Evolutionary conservation across 1,140 invertebrate species (phyloP), one percentile per base, ranked within the genome.

Genomic region (Piezodorus guildinii): DNA sequence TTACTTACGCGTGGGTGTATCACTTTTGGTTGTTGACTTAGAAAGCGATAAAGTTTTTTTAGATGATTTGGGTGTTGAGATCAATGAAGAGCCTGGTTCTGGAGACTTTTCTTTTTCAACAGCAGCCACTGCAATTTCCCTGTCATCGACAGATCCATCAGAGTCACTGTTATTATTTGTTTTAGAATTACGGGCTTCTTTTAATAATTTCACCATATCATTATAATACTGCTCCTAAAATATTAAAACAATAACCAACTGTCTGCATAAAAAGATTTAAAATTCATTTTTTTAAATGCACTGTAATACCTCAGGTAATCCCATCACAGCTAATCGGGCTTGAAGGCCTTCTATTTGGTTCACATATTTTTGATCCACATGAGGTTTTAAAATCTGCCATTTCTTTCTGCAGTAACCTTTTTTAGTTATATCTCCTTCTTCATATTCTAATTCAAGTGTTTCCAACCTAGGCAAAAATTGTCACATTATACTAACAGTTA

Each of bases 371-470:
- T n/a, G 30, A 16, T 68, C 39, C 12, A 60, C 66, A 66, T 65
- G 64, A 60, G 65, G 63, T 54, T 70, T 65, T 3, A 70, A 54
- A 30, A 71, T 34, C 61, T 63, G 56, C 70, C 69, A 70, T 59
- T 68, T 69, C 46, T 68, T 69, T 19, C 66, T 68, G 52, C 67
- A 69, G 43, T 65, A 71, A 25, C 67, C 69, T 56, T 70, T 68
- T 64, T 66, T 66, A 4, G 70, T 68, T 9, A 71, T n/a, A 61
- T 68, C 63, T 16, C 67, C 68, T 46, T 69, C 66, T 56, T 64
- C 10, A 15, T 64, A 67, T 45, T 70, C 69, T 45, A 30, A 60
- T 4, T 69, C 64, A 23, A 71, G 43, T 19, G 61, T 62, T 60
- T 46, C 44, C 16, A 68, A 25, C 59, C 70, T 70, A 61, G 12